Evolutionary conservation across 2,888 invertebrate genomes (phyloP).

Genomic region (Odontomyia ornata): DNA sequence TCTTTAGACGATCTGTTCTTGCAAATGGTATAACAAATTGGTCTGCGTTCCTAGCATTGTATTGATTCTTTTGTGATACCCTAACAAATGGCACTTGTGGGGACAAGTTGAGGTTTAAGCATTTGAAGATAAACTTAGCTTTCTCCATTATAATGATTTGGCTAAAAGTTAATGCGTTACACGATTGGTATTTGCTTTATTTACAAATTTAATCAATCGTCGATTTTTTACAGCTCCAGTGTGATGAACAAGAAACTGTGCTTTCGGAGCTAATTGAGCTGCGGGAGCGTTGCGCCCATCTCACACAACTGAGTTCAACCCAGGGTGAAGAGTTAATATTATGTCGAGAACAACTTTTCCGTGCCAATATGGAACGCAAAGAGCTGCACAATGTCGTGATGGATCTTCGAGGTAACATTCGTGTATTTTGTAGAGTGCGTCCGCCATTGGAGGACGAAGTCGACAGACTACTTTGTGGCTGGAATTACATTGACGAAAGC

Average conservation of each 20-base stretch:
- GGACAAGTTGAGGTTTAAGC: no score
- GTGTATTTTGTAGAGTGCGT: constrained; percentile 81
- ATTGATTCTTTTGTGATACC: no score
- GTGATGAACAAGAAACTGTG: constrained; percentile 54
- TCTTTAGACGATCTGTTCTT: no score
- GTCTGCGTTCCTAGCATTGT: no score
- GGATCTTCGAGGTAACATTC: constrained; percentile 80
- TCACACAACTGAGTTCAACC: constrained; percentile 55
- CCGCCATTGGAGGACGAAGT: constrained; percentile 72
- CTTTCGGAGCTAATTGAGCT: constrained; percentile 56
- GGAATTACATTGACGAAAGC: constrained; percentile 62
- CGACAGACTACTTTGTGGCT: constrained; percentile 57
- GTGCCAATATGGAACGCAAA: constrained; percentile 68
- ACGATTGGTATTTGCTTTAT: no score
- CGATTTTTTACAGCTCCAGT: constrained; percentile 44
- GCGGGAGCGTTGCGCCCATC: constrained; percentile 54
- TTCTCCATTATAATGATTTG: no score
- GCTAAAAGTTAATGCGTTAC: no score
- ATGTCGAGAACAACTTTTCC: constrained; percentile 60
- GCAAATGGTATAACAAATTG: no score
- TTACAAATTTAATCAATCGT: no score
- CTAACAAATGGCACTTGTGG: no score
- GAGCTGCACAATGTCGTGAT: constrained; percentile 76
- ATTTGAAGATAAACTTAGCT: no score
- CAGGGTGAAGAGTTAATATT: constrained; percentile 54